Evolutionary conservation across 2,797 vertebrate species (phyloP).

Genomic region (Momotus momota): DNA sequence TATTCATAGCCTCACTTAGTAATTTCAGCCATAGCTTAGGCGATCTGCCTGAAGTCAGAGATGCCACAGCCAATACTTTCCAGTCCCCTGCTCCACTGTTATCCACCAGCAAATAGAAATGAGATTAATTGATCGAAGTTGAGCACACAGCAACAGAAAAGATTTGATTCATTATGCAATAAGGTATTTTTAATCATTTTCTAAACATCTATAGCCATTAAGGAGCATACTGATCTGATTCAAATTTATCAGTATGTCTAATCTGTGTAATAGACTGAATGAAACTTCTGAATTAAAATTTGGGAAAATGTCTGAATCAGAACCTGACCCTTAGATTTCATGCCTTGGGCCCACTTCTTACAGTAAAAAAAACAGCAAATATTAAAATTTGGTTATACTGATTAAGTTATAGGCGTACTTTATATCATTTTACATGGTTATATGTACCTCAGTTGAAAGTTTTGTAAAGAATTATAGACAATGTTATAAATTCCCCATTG

Average conservation of each 20-base stretch:
- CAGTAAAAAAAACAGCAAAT: background rate
- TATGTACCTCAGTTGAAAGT: background rate
- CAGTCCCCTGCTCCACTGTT: background rate
- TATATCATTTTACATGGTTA: background rate
- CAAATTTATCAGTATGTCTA: background rate
- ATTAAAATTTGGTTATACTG: background rate
- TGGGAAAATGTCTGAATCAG: background rate
- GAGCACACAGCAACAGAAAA: background rate
- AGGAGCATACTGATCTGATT: background rate
- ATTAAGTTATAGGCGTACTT: background rate
- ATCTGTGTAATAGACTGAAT: background rate
- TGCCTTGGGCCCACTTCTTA: background rate
- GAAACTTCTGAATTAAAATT: background rate
- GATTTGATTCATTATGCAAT: background rate
- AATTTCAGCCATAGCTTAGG: background rate
- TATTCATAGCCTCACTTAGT: background rate
- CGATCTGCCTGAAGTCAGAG: background rate
- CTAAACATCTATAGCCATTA: background rate
- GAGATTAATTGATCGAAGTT: background rate
- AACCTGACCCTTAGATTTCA: background rate
- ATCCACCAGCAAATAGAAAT: background rate
- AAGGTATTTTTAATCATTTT: background rate
- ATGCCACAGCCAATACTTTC: accelerated
- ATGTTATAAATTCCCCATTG: background rate
- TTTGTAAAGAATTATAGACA: background rate